Conservation (phyloP, 2,113 vertebrate genomes). For the Vanacampus margaritifer region DNA sequence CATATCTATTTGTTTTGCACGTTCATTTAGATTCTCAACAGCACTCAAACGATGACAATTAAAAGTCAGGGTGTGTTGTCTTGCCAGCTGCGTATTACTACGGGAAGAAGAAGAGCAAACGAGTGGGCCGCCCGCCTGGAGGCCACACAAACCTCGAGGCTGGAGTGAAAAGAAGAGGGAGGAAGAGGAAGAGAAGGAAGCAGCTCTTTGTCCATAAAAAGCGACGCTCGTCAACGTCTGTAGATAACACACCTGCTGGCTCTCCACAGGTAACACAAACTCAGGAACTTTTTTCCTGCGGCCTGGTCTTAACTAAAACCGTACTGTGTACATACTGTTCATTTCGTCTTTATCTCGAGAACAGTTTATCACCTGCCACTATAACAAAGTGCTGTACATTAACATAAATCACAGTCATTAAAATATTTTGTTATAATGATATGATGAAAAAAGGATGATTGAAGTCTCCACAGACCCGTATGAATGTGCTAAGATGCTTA, state of each 20-base stretch:
- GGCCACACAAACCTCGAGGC: constrained; percentile 88
- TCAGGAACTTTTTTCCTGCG: neutral
- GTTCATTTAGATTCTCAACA: neutral
- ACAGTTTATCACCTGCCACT: no score
- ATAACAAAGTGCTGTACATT: no score
- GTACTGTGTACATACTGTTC: no score
- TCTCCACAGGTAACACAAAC: constrained; percentile 84
- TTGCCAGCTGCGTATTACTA: constrained; percentile 86
- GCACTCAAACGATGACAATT: neutral
- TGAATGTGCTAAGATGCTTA: no score
- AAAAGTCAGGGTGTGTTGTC: constrained; percentile 12
- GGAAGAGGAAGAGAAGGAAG: constrained; percentile 92
- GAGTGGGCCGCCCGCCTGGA: constrained; percentile 87
- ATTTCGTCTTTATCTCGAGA: no score
- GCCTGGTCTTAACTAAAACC: no score
- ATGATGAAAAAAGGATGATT: no score
- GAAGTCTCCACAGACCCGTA: no score
- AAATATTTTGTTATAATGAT: no score
- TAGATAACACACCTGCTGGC: constrained; percentile 90
- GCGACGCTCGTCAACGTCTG: constrained; percentile 86
- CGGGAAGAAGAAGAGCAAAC: constrained; percentile 90
- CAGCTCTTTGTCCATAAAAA: constrained; percentile 97
- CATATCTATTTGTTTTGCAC: neutral
- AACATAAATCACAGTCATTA: no score
- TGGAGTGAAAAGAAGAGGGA: constrained; percentile 87